Evolutionary conservation across 2,888 invertebrate species (phyloP).

Genomic region (Ophion ellenae): DNA sequence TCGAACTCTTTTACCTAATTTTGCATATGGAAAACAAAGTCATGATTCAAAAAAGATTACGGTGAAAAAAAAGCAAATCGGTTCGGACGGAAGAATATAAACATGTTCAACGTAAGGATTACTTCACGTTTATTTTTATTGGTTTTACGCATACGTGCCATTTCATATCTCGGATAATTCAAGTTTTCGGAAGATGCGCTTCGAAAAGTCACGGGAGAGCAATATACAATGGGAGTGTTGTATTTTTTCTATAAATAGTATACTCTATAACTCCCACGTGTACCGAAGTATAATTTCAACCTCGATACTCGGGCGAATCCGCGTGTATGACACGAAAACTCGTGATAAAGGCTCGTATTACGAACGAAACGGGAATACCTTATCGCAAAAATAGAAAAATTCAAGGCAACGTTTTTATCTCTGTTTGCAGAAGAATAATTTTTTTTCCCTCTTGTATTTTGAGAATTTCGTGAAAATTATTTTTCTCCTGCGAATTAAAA

Average conservation of each 20-base stretch:
- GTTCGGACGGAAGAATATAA: background rate
- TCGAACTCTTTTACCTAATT: too few relatives aligned
- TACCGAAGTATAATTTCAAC: constrained; percentile 34
- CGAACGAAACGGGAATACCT: background rate
- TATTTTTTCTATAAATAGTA: constrained; percentile 60
- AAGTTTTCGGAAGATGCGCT: constrained; percentile 22
- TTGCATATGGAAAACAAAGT: too few relatives aligned
- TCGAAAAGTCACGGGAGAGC: constrained; percentile 23
- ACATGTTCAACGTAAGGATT: background rate
- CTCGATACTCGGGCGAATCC: constrained; percentile 35
- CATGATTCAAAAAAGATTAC: background rate
- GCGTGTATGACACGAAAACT: constrained; percentile 4
- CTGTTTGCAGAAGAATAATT: background rate
- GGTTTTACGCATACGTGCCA: background rate
- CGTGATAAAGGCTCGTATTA: constrained; percentile 1
- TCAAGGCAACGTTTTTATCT: background rate
- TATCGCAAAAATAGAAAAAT: background rate
- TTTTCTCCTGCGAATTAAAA: too few relatives aligned
- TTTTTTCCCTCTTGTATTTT: constrained; percentile 6
- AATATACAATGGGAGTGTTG: constrained; percentile 46
- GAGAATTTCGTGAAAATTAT: too few relatives aligned
- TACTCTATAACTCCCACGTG: constrained; percentile 38
- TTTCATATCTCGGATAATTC: background rate
- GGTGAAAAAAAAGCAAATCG: background rate
- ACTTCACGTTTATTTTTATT: background rate